A percentile compares a stretch with the other conserved stretches of the same genome.
phyloP scores from a whole-genome alignment of 2,888 invertebrate species.

The Hermodice carunculata region DNA sequence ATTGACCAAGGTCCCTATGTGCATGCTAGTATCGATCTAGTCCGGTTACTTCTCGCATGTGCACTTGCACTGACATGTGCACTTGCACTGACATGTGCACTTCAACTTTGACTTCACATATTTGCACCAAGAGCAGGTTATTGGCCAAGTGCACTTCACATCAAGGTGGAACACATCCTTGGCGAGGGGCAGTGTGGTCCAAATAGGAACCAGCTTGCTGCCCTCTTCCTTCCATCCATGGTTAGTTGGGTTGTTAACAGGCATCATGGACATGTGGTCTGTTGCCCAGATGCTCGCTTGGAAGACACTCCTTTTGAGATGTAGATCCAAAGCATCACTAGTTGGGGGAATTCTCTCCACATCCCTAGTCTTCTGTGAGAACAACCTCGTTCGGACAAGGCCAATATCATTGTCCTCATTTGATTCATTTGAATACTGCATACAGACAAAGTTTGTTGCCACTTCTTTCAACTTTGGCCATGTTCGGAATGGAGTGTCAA shows the following conservation, averaged over 20 bases:
- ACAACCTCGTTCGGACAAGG: constrained; percentile 14
- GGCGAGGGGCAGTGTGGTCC: constrained; percentile 25
- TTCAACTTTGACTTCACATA: too few relatives aligned
- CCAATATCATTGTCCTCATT: constrained; percentile 9
- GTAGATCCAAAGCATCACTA: constrained; percentile 23
- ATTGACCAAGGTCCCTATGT: too few relatives aligned
- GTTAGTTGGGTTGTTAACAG: constrained; percentile 14
- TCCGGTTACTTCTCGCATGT: too few relatives aligned
- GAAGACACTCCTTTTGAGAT: constrained; percentile 27
- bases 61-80: too few relatives aligned
- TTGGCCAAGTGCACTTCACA: too few relatives aligned
- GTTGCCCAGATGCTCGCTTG: constrained; percentile 28
- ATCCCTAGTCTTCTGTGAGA: constrained; percentile 21
- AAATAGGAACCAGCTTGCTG: constrained; percentile 25
- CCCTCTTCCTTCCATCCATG: constrained; percentile 26
- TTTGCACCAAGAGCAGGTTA: too few relatives aligned
- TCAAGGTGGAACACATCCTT: too few relatives aligned
- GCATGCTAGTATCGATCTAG: too few relatives aligned
- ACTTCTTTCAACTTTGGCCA: background rate
- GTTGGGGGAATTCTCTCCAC: constrained; percentile 24
- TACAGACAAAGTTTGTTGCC: background rate
- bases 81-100: too few relatives aligned
- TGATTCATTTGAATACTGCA: background rate
- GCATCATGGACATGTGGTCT: constrained; percentile 19
- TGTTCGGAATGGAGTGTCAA: background rate